Evolutionary conservation across 2,113 vertebrate species (phyloP), one percentile per base, ranked within the genome.

Genomic region (Hirundichthys speculiger): DNA sequence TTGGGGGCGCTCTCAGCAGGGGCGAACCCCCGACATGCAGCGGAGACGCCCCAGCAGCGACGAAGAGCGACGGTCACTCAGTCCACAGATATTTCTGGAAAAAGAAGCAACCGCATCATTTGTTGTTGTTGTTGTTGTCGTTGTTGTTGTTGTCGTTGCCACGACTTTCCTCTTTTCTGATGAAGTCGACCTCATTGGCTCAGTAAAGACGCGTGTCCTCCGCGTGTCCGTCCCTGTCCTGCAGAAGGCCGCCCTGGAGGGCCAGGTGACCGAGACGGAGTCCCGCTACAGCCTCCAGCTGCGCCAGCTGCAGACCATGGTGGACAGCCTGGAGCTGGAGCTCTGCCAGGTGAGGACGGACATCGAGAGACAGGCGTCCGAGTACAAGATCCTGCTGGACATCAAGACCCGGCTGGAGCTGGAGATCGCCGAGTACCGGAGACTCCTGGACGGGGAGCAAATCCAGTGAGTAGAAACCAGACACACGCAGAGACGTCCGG

Each of bases 341-440:
- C 81, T 93, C 4, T 0, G 34, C 5, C 21, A 66, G 16, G 1
- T 94, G 75, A 90, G 53, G 55, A 0, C 1, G 0, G 91, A 92
- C 69, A 91, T 87, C 0, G 73, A 82, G 43, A 84, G 90, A 41
- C 90, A 94, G 82, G 2, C 52, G 13, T 1, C 0, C 0, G 93
- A 93, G 0, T 94, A 93, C 81, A 38, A 82, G 58, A 0, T 67
- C 14, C 90, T 94, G 53, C 86, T 94, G 1, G 81, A 92, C 69
- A 84, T 92, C 74, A 94, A 94, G 81, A 90, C 85, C 64, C 65
- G 88, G 38, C 90, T 94, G 66, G 93, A 94, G 86, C 1, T 92
- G 85, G 93, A 94, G 88, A 94, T 94, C 9, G 89, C 91, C 0
- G 92, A 92, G 73, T 94, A 94, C 86, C 86, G 92, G 14, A 82